Percentiles rank a stretch among this genome's conserved stretches.
Conservation (phyloP, 2,113 vertebrate genomes). For the Amblyopsis rosae region DNA sequence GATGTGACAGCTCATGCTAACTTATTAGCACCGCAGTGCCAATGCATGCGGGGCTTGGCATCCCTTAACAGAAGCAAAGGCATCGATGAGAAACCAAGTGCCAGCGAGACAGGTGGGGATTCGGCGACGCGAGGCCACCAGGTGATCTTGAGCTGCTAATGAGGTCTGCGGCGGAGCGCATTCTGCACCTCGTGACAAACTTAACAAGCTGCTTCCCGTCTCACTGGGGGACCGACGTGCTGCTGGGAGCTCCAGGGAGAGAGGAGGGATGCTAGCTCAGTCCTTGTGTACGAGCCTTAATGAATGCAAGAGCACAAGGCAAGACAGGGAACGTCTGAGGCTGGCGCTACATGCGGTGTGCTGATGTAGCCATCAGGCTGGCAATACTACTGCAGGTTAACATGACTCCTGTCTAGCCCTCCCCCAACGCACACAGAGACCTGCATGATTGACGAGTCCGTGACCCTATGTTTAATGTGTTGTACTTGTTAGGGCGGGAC, state of each 20-base stretch:
- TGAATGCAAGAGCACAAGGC: slow-evolving; percentile 16
- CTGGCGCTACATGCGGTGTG: background rate
- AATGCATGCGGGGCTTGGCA: background rate
- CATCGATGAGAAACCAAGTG: slow-evolving; percentile 13
- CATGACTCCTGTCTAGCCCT: too few species aligned
- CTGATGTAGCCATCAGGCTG: background rate
- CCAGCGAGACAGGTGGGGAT: background rate
- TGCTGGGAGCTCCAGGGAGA: slow-evolving; percentile 12
- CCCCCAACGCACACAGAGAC: too few species aligned
- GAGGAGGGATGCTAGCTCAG: slow-evolving; percentile 12
- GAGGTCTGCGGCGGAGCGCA: slow-evolving; percentile 18
- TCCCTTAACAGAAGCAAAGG: slow-evolving; percentile 6
- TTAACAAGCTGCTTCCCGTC: slow-evolving; percentile 30
- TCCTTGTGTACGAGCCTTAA: slow-evolving; percentile 19
- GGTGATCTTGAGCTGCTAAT: slow-evolving; percentile 33
- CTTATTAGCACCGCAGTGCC: slow-evolving; percentile 35
- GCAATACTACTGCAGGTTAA: too few species aligned
- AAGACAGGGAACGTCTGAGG: background rate
- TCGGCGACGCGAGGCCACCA: slow-evolving; percentile 21
- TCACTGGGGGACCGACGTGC: slow-evolving; percentile 1
- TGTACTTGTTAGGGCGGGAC: too few species aligned
- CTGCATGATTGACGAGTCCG: too few species aligned
- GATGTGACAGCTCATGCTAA: slow-evolving; percentile 12
- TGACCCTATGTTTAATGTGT: too few species aligned
- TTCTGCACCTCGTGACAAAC: slow-evolving; percentile 15